Conservation (phyloP, 2,113 vertebrate species). For the Callopanchax toddi region DNA sequence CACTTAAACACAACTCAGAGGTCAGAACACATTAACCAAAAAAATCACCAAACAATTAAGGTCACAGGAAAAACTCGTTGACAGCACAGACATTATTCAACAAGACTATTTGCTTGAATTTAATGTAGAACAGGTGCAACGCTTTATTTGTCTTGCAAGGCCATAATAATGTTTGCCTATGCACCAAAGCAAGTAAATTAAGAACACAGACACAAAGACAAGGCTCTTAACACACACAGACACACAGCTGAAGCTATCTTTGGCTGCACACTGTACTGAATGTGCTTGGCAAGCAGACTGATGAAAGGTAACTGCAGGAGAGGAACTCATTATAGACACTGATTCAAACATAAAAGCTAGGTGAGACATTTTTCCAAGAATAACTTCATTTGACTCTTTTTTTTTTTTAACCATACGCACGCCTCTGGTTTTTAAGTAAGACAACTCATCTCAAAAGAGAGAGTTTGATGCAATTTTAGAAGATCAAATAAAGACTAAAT, state of each 20-base stretch:
- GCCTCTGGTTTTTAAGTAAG: conserved; percentile 15
- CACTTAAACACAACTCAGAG: conserved; percentile 28
- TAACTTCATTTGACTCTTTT: conserved; percentile 33
- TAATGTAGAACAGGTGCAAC: conserved; percentile 42
- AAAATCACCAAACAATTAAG: conserved; percentile 42
- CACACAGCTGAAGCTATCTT: conserved; percentile 67
- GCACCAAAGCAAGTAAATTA: conserved; percentile 50
- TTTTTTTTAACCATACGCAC: conserved; percentile 3
- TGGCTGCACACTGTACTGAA: conserved; percentile 65
- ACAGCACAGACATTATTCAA: conserved; percentile 36
- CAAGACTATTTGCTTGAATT: conserved; percentile 24
- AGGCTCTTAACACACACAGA: conserved; percentile 46
- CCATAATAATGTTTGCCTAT: conserved; percentile 63
- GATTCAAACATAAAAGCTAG: conserved; percentile 61
- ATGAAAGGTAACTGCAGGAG: conserved; percentile 71
- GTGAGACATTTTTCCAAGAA: conserved; percentile 35
- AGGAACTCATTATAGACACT: conserved; percentile 68
- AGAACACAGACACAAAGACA: conserved; percentile 62
- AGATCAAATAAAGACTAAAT: conserved; percentile 10
- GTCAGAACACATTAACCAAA: conserved; percentile 47
- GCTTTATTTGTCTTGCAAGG: conserved; percentile 36
- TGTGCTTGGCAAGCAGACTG: conserved; percentile 73
- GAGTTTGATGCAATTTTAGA: conserved; percentile 16
- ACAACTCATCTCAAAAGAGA: conserved; percentile 21
- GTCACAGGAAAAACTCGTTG: conserved; percentile 20